Evolutionary conservation across 92 coral and sea anemone species (phyloP), one percentile per base, ranked within the genome.

Genomic region (Parazoanthus darwini): DNA sequence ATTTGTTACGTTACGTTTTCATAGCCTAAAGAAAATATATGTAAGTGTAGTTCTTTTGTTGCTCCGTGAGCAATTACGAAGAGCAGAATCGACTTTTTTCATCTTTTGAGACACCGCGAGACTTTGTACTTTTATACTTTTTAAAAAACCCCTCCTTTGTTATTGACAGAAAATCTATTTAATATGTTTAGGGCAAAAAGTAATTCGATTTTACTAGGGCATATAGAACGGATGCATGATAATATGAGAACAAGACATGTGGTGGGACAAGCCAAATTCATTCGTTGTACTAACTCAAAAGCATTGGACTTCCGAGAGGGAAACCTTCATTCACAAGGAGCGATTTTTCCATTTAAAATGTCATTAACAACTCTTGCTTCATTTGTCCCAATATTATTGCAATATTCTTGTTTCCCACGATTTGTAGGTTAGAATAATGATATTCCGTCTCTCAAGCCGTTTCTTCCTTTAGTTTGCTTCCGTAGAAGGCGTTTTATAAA

Each of bases 141-240:
- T 89, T 35, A 75, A 23, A 83, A 83, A 82, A 54, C 85, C 71
- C 79, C 63, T 77, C 77, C 88, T 82, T 42, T 50, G 58, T 80
- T 78, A 90, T 88, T 90, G 94, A 91, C 82, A 74, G 82, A 93
- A 86, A 93, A 93, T 88, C 84, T 90, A 81, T 90, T 89, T 93
- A 90, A 89, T 85, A 87, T 82, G 91, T 92, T 93, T 89, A 85
- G 37, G 71, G 79, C 78, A 82, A 84, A 78, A 71, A 87, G 83
- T 93, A 92, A 93, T 95, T 93, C 91, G 93, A 95, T 94, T 95
- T 92, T 79, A 50, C 89, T 26, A 87, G 66, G 23, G 44, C 63
- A 84, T 46, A 14, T 29, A 36, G 68, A 71, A 68, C 46, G 79
- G 74, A 15, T 50, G 25, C 79, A 84, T 71, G 67, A 48, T 84